Percentiles rank a stretch among this genome's conserved stretches.
phyloP scores from a whole-genome alignment of 2,797 vertebrate species.

The Paedocypris micromegethes region DNA sequence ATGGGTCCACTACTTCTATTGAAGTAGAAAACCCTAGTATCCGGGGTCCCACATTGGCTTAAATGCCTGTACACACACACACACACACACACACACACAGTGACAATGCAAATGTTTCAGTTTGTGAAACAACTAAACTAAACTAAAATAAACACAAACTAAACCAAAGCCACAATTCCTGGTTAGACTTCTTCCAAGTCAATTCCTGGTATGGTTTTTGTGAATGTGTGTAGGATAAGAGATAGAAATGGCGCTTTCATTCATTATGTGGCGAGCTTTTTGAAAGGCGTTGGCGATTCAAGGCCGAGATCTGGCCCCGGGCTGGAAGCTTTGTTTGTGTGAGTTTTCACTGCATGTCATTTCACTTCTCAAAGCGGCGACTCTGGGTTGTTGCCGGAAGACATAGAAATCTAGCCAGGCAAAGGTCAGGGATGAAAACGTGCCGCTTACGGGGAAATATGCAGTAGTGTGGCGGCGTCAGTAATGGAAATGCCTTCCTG shows the following conservation, averaged over 20 bases:
- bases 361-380: slow-evolving; percentile 67
- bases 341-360: slow-evolving; percentile 62
- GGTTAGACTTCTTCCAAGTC: too few relatives aligned
- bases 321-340: slow-evolving; percentile 63
- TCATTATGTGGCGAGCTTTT: slow-evolving; percentile 47
- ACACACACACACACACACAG: too few relatives aligned
- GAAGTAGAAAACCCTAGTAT: too few relatives aligned
- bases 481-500: slow-evolving; percentile 62
- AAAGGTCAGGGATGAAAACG: slow-evolving; percentile 73
- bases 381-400: slow-evolving; percentile 67
- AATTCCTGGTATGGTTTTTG: too few relatives aligned
- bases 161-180: too few relatives aligned
- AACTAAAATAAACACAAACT: too few relatives aligned
- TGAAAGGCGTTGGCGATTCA: slow-evolving; percentile 64
- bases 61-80: too few relatives aligned
- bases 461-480: slow-evolving; percentile 57
- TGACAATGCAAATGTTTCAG: too few relatives aligned
- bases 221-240: too few relatives aligned
- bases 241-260: slow-evolving; percentile 5
- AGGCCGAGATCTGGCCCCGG: slow-evolving; percentile 64
- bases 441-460: slow-evolving; percentile 63
- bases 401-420: slow-evolving; percentile 69
- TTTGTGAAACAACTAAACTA: too few relatives aligned
- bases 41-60: too few relatives aligned
- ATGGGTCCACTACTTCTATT: too few relatives aligned